Percentiles rank a stretch among this genome's conserved stretches.
phyloP scores from a whole-genome alignment of 2,888 invertebrate species.

The Tachina grossa region DNA sequence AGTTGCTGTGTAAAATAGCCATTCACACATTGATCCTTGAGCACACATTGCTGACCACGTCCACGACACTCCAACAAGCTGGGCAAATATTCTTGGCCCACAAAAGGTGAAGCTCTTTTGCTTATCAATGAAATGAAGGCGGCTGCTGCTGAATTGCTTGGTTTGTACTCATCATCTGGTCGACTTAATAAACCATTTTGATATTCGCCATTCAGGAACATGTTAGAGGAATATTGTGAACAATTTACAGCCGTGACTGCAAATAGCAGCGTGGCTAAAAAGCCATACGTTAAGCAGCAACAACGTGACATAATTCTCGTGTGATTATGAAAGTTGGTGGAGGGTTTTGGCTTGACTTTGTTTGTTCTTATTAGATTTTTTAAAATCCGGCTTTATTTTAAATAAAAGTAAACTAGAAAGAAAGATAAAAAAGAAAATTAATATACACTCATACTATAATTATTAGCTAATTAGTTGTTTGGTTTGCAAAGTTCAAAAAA shows the following conservation, averaged over 20 bases:
- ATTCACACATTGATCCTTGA: constrained; percentile 77
- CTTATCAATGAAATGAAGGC: constrained; percentile 80
- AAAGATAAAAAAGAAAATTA: neutral
- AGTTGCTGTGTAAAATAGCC: constrained; percentile 77
- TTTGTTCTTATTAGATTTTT: constrained; percentile 24
- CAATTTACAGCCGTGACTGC: constrained; percentile 57
- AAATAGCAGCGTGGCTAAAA: constrained; percentile 73
- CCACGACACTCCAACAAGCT: constrained; percentile 77
- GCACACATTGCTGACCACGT: constrained; percentile 80
- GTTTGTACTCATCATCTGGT: constrained; percentile 75
- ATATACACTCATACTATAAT: neutral
- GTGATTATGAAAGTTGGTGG: constrained; percentile 54
- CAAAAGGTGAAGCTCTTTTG: constrained; percentile 79
- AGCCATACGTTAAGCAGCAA: constrained; percentile 73
- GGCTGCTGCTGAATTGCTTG: constrained; percentile 77
- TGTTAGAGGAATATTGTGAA: constrained; percentile 77
- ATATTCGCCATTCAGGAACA: constrained; percentile 81
- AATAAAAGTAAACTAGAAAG: constrained; percentile 54
- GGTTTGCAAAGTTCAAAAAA: too few relatives aligned
- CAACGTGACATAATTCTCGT: constrained; percentile 73
- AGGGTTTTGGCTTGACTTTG: constrained; percentile 9
- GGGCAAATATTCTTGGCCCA: constrained; percentile 79
- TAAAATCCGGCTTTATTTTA: constrained; percentile 36
- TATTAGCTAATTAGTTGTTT: too few relatives aligned
- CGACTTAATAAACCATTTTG: constrained; percentile 77